Percentiles rank a stretch among this genome's conserved stretches.
Evolutionary conservation across 2,797 vertebrate species (phyloP).

Genomic region (Muscicapa comitata): DNA sequence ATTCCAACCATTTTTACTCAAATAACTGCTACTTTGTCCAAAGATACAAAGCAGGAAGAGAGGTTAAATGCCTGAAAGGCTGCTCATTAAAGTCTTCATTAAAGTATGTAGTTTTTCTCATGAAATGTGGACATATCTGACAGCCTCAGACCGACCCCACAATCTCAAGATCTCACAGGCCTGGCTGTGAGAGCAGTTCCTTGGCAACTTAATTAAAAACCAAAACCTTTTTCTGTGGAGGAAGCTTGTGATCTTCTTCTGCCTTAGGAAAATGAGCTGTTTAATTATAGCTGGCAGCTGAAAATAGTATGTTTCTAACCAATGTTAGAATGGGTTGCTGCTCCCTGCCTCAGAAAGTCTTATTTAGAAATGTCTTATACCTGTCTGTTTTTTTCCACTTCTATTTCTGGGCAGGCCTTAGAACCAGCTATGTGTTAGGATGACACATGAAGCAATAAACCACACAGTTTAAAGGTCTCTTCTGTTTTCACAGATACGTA

Average conservation of each 20-base stretch:
- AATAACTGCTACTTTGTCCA: background rate
- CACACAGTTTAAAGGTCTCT: background rate
- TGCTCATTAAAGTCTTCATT: background rate
- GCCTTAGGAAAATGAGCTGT: conserved; percentile 18
- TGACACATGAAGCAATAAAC: background rate
- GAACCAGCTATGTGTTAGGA: background rate
- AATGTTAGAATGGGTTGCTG: background rate
- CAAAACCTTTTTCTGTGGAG: background rate
- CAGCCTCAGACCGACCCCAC: background rate
- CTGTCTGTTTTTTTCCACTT: background rate
- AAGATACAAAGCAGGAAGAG: background rate
- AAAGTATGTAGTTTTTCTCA: background rate
- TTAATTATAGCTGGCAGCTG: conserved; percentile 47
- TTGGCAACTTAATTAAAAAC: conserved; percentile 38
- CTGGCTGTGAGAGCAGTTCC: background rate
- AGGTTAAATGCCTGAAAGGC: background rate
- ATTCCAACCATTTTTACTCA: background rate
- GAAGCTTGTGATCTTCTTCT: conserved; percentile 47
- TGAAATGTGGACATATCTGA: background rate
- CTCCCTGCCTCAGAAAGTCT: background rate
- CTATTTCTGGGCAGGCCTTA: background rate
- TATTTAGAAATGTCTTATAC: background rate
- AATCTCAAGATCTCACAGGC: background rate
- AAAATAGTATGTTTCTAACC: conserved; percentile 45
- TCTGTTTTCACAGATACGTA: background rate